Conservation (phyloP, 64 coral and sea anemone genomes). For the Dendrophyllia cribrosa region DNA sequence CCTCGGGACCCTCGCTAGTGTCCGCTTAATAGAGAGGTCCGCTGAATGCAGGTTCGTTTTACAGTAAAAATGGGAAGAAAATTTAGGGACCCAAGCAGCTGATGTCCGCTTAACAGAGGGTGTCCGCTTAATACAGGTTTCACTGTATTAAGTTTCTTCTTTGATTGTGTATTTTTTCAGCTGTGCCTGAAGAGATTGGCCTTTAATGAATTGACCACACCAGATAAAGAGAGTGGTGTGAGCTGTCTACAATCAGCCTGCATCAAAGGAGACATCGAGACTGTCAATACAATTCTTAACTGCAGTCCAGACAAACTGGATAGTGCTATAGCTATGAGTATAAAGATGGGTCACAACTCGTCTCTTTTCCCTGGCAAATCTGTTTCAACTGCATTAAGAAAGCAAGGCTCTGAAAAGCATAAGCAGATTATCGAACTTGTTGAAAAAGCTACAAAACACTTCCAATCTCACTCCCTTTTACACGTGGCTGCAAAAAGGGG, state of each 20-base stretch:
- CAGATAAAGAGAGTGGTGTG: neutral
- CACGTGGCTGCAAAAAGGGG: slow-evolving; percentile 48
- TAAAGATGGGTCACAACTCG: neutral
- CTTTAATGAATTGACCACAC: slow-evolving; percentile 5
- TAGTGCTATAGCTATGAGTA: slow-evolving; percentile 69
- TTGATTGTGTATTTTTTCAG: neutral
- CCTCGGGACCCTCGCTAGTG: no score
- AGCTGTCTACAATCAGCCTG: slow-evolving; percentile 71
- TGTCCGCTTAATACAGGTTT: no score
- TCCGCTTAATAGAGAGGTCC: no score
- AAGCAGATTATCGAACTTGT: neutral
- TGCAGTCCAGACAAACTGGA: slow-evolving; percentile 67
- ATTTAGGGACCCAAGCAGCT: no score
- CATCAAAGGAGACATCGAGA: slow-evolving; percentile 57
- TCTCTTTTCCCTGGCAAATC: neutral
- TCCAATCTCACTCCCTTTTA: neutral
- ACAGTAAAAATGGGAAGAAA: no score
- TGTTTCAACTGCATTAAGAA: neutral
- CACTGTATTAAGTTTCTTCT: no score
- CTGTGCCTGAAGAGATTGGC: neutral
- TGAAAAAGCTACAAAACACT: neutral
- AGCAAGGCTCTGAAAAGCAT: slow-evolving; percentile 5
- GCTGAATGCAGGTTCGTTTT: no score
- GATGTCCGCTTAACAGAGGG: no score
- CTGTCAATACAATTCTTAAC: slow-evolving; percentile 43